These are phyloP conservation scores for Norana najaformis DNA, from an alignment of 2,888 invertebrate species.

Conservation along the genomic window DNA sequence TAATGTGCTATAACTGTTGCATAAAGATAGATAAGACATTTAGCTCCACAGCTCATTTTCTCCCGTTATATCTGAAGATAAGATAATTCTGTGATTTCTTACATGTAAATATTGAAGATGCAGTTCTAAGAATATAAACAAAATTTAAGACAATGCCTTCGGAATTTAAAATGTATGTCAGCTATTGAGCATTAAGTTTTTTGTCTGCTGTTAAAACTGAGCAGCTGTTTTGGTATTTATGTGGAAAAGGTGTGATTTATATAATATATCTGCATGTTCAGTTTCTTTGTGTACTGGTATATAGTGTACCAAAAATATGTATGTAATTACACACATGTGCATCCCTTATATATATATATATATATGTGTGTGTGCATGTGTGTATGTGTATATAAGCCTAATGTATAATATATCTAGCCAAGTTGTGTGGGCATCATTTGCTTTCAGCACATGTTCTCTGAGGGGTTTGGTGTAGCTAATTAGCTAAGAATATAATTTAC, in stretches of 20 bases:
- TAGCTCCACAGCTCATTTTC: too few relatives aligned
- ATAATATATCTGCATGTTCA: too few relatives aligned
- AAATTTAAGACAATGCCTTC: background rate
- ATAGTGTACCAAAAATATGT: too few relatives aligned
- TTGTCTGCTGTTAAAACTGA: background rate
- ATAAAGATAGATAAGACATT: too few relatives aligned
- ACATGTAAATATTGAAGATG: background rate
- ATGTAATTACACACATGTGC: too few relatives aligned
- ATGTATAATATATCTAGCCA: too few relatives aligned
- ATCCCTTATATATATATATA: too few relatives aligned
- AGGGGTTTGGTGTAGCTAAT: background rate
- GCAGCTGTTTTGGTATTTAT: background rate
- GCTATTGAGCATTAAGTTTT: background rate
- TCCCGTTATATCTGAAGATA: background rate
- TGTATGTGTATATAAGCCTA: background rate
- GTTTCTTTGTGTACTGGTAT: background rate
- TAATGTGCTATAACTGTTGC: too few relatives aligned
- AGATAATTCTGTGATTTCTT: background rate
- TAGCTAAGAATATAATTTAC: constrained; percentile 7
- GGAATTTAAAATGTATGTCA: background rate
- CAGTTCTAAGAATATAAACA: background rate
- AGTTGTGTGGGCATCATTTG: constrained; percentile 1
- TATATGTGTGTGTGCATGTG: background rate
- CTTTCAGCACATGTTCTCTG: background rate
- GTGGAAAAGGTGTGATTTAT: background rate